Evolutionary conservation across 2,888 invertebrate species (phyloP), one percentile per base, ranked within the genome.

Genomic region (Artemia sinica): DNA sequence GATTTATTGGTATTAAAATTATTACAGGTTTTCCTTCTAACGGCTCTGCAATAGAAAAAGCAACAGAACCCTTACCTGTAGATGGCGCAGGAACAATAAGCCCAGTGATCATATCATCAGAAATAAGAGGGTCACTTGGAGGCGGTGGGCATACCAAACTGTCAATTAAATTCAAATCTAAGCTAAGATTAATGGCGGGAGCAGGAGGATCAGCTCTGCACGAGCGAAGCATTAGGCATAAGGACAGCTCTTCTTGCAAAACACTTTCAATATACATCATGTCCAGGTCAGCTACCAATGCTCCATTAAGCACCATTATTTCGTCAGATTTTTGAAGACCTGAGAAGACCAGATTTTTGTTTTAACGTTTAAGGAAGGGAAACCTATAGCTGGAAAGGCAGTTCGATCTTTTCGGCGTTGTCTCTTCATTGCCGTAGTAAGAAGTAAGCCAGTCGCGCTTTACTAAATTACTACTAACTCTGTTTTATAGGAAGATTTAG

Each of bases 191-290:
- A 18, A 73, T 73, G 10, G 73, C 73, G 50, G 74, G 71, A 74
- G 87, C 87, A 58, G 87, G 87, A 63, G 87, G 87, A 77, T 89
- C 89, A 18, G 87, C 87, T 73, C 89, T 84, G 65, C 90, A 88
- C 66, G 89, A 90, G 74, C 95, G 85, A 87, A 96, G 91, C 88
- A 95, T 95, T 87, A 96, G 91, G 82, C 91, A 91, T 72, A 96
- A 84, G 67, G 90, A 87, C 72, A 90, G 84, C 77, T 93, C 93
- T 79, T 95, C 94, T 80, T 94, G 94, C 74, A 96, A 84, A 72
- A 95, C 90, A 77, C 91, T 91, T 80, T 96, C 96, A 78, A 96
- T 84, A 83, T 93, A 95, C 90, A 96, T 95, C 95, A 96, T 96
- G 84, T 96, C 96, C 81, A 96, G 84, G 82, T 96, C 95, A 76